Conservation (phyloP, 2,797 vertebrate species). For the Phalloptychus januarius region DNA sequence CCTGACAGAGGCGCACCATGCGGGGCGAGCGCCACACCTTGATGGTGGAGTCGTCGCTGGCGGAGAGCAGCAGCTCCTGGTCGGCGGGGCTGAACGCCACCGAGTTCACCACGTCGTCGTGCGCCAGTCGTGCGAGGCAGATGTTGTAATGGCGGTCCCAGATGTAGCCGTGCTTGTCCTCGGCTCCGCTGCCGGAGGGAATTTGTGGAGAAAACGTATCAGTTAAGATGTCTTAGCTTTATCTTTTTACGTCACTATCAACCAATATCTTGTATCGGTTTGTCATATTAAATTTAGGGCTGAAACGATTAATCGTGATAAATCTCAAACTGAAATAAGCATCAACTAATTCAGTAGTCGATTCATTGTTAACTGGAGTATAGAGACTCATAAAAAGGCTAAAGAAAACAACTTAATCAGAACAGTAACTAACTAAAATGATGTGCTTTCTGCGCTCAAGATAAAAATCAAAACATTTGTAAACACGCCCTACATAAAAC, state of each 20-base stretch:
- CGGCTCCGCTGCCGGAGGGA: slow-evolving; percentile 83
- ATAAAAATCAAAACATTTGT: too few species aligned
- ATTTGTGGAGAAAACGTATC: neutral
- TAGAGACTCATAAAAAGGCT: too few species aligned
- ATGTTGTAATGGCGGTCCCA: slow-evolving; percentile 99
- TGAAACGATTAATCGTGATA: too few species aligned
- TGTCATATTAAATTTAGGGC: neutral
- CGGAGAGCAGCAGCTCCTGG: slow-evolving; percentile 94
- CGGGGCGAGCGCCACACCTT: slow-evolving; percentile 96
- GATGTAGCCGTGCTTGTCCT: slow-evolving; percentile 97
- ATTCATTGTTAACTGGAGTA: too few species aligned
- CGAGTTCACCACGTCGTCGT: slow-evolving; percentile 95
- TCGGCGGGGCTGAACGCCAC: slow-evolving; percentile 95
- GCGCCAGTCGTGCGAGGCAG: slow-evolving; percentile 92
- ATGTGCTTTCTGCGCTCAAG: too few species aligned
- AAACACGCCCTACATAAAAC: too few species aligned
- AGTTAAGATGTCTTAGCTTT: neutral
- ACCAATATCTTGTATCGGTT: neutral
- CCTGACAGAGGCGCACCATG: slow-evolving; percentile 76
- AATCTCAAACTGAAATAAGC: too few species aligned
- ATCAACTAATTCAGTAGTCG: too few species aligned
- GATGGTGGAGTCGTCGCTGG: slow-evolving; percentile 93
- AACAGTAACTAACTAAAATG: too few species aligned
- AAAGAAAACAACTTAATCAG: too few species aligned
- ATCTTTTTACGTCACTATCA: neutral